These are phyloP conservation scores for Microctonus aethiopoides DNA, from an alignment of 2,888 invertebrate genomes.

Conservation along the genomic window DNA sequence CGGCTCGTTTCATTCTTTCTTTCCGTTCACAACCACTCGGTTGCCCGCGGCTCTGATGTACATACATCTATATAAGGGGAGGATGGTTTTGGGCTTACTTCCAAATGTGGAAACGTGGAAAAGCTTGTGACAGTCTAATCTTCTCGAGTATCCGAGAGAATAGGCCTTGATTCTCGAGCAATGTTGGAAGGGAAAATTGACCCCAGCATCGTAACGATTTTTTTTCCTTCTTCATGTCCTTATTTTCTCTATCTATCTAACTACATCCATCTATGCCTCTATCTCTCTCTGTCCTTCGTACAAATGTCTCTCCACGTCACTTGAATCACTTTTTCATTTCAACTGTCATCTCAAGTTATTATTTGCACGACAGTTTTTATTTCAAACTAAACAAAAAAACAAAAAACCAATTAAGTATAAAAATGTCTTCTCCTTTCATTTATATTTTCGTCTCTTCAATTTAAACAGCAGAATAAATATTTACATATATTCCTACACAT, in stretches of 20 bases:
- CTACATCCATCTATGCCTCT: no score
- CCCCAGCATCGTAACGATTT: constrained; percentile 20
- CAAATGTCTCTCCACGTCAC: not conserved
- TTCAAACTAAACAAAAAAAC: not conserved
- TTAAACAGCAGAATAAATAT: no score
- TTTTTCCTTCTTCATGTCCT: constrained; percentile 9
- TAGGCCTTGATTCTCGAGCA: constrained; percentile 60
- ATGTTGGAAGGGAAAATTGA: constrained; percentile 33
- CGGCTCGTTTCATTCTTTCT: constrained; percentile 29
- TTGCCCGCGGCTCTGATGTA: constrained; percentile 26
- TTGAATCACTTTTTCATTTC: constrained; percentile 1
- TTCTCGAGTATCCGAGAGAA: constrained; percentile 61
- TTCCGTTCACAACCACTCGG: constrained; percentile 23
- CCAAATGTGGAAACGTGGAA: constrained; percentile 59
- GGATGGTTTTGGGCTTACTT: constrained; percentile 23
- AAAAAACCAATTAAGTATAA: constrained; percentile 3
- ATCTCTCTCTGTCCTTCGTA: constrained; percentile 9
- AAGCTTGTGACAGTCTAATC: constrained; percentile 64
- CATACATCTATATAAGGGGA: not conserved
- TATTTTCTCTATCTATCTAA: constrained; percentile 1
- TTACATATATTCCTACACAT: no score
- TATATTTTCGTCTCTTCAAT: not conserved
- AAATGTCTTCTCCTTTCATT: no score
- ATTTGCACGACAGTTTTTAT: not conserved
- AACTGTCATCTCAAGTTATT: constrained; percentile 12